Evolutionary conservation across 2,888 invertebrate genomes (phyloP), one percentile per base, ranked within the genome.

Genomic region (Tenthredo livida): DNA sequence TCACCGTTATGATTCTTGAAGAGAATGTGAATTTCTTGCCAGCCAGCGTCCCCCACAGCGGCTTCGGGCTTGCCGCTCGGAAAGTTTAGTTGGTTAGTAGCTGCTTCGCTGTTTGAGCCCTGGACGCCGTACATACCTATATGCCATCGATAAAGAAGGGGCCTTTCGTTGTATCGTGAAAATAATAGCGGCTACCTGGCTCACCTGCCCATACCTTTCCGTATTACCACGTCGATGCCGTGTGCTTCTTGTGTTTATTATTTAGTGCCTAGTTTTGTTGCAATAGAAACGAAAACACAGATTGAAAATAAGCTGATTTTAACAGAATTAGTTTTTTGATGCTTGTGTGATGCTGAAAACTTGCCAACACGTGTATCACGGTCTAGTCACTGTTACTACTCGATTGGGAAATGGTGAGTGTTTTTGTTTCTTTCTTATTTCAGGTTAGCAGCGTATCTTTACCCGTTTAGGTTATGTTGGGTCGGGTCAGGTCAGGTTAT

Each of bases 171-270:
- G 40, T 72, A 40, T 43, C 40, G 72, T 25, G n/a, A 17, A 73
- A 43, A 73, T n/a, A 73, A 73, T 21, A 73, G 43, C n/a, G 12
- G 72, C 15, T 73, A 73, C 72, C 72, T 73, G 72, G 72, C 72
- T 73, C 72, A 77, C 77, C 77, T 77, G 50, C 29, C 21, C 77
- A 77, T 50, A 54, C 50, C 33, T 77, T 54, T 54, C 33, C 17
- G 25, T 77, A 29, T 33, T 21, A 0, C 43, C 21, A 43, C 47
- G 33, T 54, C 77, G 54, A 77, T 77, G 77, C 54, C 77, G 77
- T 54, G 50, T 77, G 29, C 77, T 54, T 54, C 29, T 77, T 77
- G 54, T 77, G 77, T 77, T 50, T 54, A 50, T 77, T 54, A 77
- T 77, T 77, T 77, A 77, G 50, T 77, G 33, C 17, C 73, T 43